Base-by-base conservation (phyloP, 2,797 vertebrate species). In the Manis javanica region DNA sequence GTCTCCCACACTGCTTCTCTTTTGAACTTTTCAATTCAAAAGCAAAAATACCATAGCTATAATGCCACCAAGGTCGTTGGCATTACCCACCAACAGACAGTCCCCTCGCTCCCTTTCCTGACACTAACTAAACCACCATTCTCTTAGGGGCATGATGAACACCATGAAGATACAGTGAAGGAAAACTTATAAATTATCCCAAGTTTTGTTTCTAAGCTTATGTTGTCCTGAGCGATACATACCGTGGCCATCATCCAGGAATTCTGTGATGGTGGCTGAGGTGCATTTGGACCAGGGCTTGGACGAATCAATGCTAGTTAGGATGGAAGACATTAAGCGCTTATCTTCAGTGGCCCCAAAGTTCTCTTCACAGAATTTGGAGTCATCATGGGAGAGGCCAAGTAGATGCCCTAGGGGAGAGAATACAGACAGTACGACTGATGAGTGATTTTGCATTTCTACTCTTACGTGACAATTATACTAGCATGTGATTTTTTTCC, bases 241-340 rank as follows among this genome's bases (percentile, higher is more conserved):
- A 99, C 99, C 99, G 3, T 99, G 99, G 93, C 99, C 99, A 24
- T 99, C 99, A 69, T 99, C 99, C 5, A 99, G 99, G 98, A 99
- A 99, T 97, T 99, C 99, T 0, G 99, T 99, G 98, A 99, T 99
- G 88, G 99, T 99, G 57, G 99, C 99, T 0, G 99, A 99, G 18
- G 99, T 99, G 98, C 99, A 99, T 97, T 99, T 99, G 98, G 99
- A 99, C 99, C 99, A 99, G 29, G 99, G 99, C 83, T 99, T 99
- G 90, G 99, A 99, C 66, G 99, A 99, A 61, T 99, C 99, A 0
- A 99, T 99, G 98, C 99, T 99, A 75, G 99, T 99, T 82, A 99
- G 98, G 95, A 99, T 99, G 97, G 99, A 99, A 16, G 99, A 99
- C 99, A 99, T 99, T 85, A 99, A 99, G 24, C 99, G 99, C 96